These are phyloP conservation scores for Girardinus metallicus DNA, from an alignment of 2,797 vertebrate genomes.

Conservation along the genomic window DNA sequence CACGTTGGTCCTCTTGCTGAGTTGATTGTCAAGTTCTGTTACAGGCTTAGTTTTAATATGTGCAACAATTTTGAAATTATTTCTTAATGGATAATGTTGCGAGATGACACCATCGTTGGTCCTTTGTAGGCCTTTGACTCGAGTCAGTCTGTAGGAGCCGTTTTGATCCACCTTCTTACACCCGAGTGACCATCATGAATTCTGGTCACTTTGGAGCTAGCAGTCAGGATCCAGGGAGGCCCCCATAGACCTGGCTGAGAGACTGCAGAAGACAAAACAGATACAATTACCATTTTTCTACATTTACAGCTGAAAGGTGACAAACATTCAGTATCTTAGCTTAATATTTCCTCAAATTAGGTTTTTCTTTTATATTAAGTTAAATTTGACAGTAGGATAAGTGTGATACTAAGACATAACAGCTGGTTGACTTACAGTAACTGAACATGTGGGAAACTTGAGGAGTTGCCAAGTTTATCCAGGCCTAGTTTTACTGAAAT, in stretches of 20 bases:
- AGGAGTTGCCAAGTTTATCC: not conserved
- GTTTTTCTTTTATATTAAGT: constrained; percentile 10
- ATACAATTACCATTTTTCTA: constrained; percentile 33
- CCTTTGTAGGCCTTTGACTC: constrained; percentile 54
- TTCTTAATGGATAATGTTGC: constrained; percentile 38
- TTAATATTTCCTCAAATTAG: not conserved
- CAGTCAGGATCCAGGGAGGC: constrained; percentile 83
- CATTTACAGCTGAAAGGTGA: not conserved
- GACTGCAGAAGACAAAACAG: constrained; percentile 74
- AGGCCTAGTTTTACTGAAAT: not conserved
- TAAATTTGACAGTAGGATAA: not conserved
- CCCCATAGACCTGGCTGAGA: constrained; percentile 80
- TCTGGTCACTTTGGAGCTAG: constrained; percentile 68
- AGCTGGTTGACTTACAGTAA: not conserved
- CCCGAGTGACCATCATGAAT: constrained; percentile 72
- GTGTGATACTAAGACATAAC: not conserved
- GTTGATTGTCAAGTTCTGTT: constrained; percentile 78
- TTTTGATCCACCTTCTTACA: constrained; percentile 55
- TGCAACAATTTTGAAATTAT: constrained; percentile 58
- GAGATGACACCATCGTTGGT: constrained; percentile 52
- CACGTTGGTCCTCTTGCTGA: constrained; percentile 55
- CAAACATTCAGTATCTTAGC: not conserved
- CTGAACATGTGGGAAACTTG: not conserved
- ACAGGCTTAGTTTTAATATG: constrained; percentile 71
- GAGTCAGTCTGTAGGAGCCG: constrained; percentile 32